Conservation (phyloP, 2,888 invertebrate genomes). For the Callinectes sapidus region DNA sequence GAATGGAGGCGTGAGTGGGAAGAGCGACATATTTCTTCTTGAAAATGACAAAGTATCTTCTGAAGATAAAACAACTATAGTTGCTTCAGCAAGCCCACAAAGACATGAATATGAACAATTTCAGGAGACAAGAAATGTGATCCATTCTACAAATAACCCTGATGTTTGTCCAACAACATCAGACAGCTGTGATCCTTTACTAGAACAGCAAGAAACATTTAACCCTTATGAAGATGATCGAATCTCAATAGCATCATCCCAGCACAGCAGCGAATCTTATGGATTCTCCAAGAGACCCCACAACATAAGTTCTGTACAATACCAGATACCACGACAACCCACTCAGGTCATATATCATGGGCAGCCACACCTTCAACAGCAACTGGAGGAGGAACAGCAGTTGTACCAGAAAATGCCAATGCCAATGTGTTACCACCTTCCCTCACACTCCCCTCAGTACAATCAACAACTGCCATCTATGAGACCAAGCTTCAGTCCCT, state of each 20-base stretch:
- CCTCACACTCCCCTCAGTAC: conserved; percentile 32
- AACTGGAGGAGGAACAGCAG: conserved; percentile 48
- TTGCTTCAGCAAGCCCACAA: background rate
- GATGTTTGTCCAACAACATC: conserved; percentile 50
- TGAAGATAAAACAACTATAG: background rate
- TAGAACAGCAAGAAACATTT: conserved; percentile 1
- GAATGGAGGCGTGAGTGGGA: conserved; percentile 40
- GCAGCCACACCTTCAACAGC: conserved; percentile 59
- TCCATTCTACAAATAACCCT: conserved; percentile 30
- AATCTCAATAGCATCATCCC: conserved; percentile 45
- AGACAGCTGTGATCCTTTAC: conserved; percentile 45
- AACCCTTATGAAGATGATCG: conserved; percentile 47
- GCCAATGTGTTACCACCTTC: conserved; percentile 2
- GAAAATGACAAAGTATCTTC: conserved; percentile 28
- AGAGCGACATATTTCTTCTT: conserved; percentile 28
- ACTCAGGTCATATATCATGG: conserved; percentile 56
- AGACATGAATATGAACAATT: background rate
- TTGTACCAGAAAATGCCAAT: conserved; percentile 22
- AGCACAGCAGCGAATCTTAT: conserved; percentile 43
- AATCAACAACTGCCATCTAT: background rate
- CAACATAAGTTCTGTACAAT: background rate
- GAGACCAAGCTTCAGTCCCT: conserved; percentile 2
- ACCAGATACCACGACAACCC: conserved; percentile 5
- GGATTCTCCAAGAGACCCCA: background rate
- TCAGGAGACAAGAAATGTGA: background rate